Base-by-base conservation (phyloP, 2,113 vertebrate genomes). In the Pygoscelis adeliae region DNA sequence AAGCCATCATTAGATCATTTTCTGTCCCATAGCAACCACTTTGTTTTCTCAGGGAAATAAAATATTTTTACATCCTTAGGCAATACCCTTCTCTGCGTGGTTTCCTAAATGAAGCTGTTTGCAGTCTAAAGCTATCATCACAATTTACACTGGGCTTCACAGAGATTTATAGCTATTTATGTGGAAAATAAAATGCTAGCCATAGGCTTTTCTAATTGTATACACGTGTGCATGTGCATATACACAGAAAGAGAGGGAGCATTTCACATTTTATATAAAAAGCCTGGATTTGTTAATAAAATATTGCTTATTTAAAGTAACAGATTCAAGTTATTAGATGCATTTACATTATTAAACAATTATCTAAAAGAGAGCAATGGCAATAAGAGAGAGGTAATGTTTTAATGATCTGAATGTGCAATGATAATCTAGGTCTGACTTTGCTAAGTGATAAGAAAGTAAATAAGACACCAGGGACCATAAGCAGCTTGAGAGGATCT, bases 21-120 rank as follows among this genome's bases (percentile, higher is more conserved):
- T 85, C 89, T 53, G 52, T 94, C 91, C 96, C 96, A 96, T 61
- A 73, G 93, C 89, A 97, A 97, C 94, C 92, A 63, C 71, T 87
- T 83, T 72, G 79, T 92, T 93, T 97, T 84, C 95, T 71, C 71
- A 69, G 84, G 80, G 76, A 96, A 97, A 91, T 95, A 84, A 91
- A 96, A 65, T 76, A 96, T 69, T 93, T 96, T 91, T 34, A 3
- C 65, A 92, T 90, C 96, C 87, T 95, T n/a, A 88, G 96, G 89
- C 95, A 95, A 72, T 88, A 92, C 91, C 94, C 92, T 93, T 88
- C 77, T 93, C 95, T 65, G 76, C 2, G 0, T 90, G 84, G 86
- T 65, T 96, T 93, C 87, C 67, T 90, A 97, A 89, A 73, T 63
- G 79, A 94, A 97, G 87, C 78, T 66, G 42, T 91, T 94, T 88